Conservation (phyloP, 2,113 vertebrate genomes). For the Piaya cayana region DNA sequence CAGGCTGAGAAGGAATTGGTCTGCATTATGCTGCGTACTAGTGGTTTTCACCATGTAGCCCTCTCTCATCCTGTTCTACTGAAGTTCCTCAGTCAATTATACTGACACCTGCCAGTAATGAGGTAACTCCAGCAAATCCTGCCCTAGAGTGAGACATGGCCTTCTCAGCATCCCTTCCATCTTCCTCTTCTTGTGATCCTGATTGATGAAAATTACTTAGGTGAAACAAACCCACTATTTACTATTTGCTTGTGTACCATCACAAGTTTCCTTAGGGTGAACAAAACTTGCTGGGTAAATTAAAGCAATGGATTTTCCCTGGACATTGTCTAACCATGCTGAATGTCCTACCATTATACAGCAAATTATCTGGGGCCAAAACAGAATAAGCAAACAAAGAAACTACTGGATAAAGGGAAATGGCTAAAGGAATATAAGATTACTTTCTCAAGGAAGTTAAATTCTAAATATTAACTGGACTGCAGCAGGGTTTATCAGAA, state of each 20-base stretch:
- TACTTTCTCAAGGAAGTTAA: not conserved
- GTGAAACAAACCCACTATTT: constrained; percentile 2
- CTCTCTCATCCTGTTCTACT: not conserved
- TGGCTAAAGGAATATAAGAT: not conserved
- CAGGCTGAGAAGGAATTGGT: not conserved
- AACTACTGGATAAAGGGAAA: not conserved
- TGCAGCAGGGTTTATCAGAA: not conserved
- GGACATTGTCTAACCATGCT: not conserved
- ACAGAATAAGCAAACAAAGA: not conserved
- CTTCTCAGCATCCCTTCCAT: not conserved
- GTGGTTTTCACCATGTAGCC: not conserved
- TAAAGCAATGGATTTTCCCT: not conserved
- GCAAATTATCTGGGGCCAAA: not conserved
- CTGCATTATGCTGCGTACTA: not conserved
- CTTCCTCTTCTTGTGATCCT: not conserved
- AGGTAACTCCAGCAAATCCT: not conserved
- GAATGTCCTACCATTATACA: not conserved
- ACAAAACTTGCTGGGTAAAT: not conserved
- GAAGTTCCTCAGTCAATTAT: not conserved
- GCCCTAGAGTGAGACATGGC: not conserved
- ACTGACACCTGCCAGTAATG: not conserved
- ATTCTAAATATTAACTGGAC: not conserved
- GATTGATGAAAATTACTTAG: not conserved
- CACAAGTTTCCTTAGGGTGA: not conserved
- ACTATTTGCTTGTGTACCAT: not conserved